Conservation (phyloP, 1,140 invertebrate species). For the Drosophila equinoxialis region DNA sequence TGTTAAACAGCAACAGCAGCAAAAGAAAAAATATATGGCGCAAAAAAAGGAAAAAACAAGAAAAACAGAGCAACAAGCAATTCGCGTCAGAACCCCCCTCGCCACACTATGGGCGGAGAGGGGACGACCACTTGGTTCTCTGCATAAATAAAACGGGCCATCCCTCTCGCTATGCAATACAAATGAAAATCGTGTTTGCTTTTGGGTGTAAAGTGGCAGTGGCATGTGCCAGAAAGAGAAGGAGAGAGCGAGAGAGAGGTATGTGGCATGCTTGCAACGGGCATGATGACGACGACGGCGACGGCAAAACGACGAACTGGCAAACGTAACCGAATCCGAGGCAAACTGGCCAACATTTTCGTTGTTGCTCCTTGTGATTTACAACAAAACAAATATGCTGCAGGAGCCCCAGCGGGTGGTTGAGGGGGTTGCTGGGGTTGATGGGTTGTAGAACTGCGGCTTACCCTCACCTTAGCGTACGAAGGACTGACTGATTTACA, state of each 20-base stretch:
- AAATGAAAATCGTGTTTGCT: constrained; percentile 80
- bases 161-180: constrained; percentile 49
- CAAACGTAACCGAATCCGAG: neutral
- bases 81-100: constrained; percentile 36
- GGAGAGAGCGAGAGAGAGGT: no score
- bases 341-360: constrained; percentile 61
- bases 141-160: constrained; percentile 67
- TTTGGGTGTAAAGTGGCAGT: constrained; percentile 78
- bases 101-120: neutral
- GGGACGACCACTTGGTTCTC: constrained; percentile 60
- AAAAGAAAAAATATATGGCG: constrained; percentile 11
- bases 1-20: constrained; percentile 77
- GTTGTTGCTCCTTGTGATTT: constrained; percentile 74
- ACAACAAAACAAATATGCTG: constrained; percentile 80
- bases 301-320: neutral
- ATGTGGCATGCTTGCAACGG: constrained; percentile 51
- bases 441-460: constrained; percentile 10
- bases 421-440: neutral
- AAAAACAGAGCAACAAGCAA: constrained; percentile 69
- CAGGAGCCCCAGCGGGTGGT: constrained; percentile 19
- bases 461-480: constrained; percentile 61
- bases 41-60: constrained; percentile 59
- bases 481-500: constrained; percentile 74
- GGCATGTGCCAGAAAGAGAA: constrained; percentile 43
- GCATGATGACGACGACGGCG: constrained; percentile 8